Conservation (phyloP, 35 echinoderm and acorn worm genomes). For the Amphiura filiformis region DNA sequence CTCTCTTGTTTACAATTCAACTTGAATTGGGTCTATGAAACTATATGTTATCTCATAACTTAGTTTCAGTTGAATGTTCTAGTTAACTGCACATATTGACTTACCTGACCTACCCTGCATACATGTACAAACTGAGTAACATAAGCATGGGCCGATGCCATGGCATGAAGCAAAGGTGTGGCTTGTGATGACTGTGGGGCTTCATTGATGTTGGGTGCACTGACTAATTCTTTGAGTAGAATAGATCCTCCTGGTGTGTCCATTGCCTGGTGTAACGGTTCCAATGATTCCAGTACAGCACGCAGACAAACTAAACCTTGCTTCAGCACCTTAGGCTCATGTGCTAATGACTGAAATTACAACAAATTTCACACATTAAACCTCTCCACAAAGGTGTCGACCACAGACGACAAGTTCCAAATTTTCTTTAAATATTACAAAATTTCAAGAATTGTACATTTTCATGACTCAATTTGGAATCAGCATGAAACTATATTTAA, state of each 20-base stretch:
- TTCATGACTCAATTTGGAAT: no score
- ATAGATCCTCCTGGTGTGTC: slow-evolving; percentile 88
- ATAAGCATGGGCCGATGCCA: slow-evolving; percentile 90
- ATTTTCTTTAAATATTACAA: no score
- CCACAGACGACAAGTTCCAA: no score
- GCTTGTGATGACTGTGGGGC: slow-evolving; percentile 73
- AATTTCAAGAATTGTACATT: no score
- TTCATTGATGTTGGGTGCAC: slow-evolving; percentile 77
- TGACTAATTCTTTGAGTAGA: slow-evolving; percentile 80
- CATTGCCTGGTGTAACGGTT: slow-evolving; percentile 86
- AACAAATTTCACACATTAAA: neutral
- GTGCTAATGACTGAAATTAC: slow-evolving; percentile 76
- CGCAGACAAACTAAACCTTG: slow-evolving; percentile 82
- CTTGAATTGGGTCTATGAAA: no score
- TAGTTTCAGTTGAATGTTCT: no score
- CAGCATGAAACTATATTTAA: no score
- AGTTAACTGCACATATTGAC: no score
- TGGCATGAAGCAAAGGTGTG: slow-evolving; percentile 85
- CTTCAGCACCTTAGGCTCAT: slow-evolving; percentile 77
- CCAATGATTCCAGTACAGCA: slow-evolving; percentile 71
- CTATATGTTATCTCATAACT: no score
- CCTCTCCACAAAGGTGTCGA: no score
- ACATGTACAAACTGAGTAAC: slow-evolving; percentile 98
- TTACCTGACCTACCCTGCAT: slow-evolving; percentile 93
- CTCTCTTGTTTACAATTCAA: no score